phyloP scores from a whole-genome alignment of 2,888 invertebrate genomes.

The Drosophila aldrichi region DNA sequence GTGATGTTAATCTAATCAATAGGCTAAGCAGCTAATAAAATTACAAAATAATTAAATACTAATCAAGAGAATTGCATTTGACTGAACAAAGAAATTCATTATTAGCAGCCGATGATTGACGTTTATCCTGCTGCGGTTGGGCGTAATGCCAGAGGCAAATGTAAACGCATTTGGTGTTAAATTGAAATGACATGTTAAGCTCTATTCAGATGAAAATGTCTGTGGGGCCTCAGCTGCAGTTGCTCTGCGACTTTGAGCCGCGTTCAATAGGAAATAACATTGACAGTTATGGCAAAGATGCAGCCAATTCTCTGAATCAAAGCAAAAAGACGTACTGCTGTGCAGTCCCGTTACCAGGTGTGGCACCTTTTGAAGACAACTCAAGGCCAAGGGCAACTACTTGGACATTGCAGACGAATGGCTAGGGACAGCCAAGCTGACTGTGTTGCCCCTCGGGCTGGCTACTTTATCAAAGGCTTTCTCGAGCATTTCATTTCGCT shows the following conservation, averaged over 20 bases:
- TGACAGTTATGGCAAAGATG: constrained; percentile 10
- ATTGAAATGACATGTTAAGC: not conserved
- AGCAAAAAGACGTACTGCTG: not conserved
- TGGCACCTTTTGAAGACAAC: not conserved
- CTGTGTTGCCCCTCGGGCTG: constrained; percentile 23
- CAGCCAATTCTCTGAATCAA: constrained; percentile 30
- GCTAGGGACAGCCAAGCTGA: constrained; percentile 33
- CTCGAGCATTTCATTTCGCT: constrained; percentile 21
- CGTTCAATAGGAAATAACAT: not conserved
- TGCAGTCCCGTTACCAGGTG: not conserved
- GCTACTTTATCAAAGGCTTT: constrained; percentile 42
- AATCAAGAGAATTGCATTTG: constrained; percentile 4
- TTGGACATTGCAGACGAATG: constrained; percentile 1
- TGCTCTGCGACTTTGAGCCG: constrained; percentile 7
- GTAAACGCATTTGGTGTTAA: constrained; percentile 28
- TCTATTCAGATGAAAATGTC: not conserved
- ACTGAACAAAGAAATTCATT: constrained; percentile 22
- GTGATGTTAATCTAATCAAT: not conserved
- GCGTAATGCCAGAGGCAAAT: not conserved
- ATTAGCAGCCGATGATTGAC: constrained; percentile 31
- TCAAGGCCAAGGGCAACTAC: not conserved
- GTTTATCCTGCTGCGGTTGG: constrained; percentile 4
- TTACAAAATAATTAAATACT: constrained; percentile 5
- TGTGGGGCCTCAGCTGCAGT: constrained; percentile 12
- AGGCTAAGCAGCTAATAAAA: not conserved